These are phyloP conservation scores for Pocillopora meandrina DNA, from an alignment of 92 coral and sea anemone genomes.

Conservation along the genomic window DNA sequence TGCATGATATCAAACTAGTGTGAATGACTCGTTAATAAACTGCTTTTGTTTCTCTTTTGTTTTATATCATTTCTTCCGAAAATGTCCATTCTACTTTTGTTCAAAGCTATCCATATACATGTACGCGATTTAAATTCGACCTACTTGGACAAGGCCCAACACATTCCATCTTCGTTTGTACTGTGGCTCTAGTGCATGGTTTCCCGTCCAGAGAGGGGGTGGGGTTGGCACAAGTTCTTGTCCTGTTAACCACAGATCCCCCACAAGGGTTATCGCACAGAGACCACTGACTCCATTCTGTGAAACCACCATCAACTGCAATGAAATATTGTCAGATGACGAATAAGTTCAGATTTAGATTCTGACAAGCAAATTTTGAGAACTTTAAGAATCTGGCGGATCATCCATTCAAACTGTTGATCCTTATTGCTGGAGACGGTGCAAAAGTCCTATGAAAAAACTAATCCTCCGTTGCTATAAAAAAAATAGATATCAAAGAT, in stretches of 20 bases:
- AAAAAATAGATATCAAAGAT: no score
- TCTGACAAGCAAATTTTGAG: neutral
- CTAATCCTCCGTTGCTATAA: no score
- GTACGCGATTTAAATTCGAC: neutral
- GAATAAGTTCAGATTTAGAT: no score
- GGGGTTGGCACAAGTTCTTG: slow-evolving; percentile 85
- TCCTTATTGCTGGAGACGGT: no score
- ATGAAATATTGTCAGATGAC: neutral
- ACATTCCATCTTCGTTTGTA: slow-evolving; percentile 87
- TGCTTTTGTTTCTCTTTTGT: no score
- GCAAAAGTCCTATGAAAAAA: no score
- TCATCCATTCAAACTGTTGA: no score
- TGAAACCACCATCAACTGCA: slow-evolving; percentile 92
- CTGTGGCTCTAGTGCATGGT: slow-evolving; percentile 64
- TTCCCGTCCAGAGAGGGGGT: slow-evolving; percentile 87
- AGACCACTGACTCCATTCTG: slow-evolving; percentile 99
- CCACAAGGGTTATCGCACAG: slow-evolving; percentile 95
- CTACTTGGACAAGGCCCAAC: slow-evolving; percentile 94
- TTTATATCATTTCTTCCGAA: no score
- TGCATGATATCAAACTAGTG: no score
- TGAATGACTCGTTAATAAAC: no score
- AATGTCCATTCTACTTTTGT: no score
- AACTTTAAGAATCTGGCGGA: no score
- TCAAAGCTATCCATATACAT: neutral
- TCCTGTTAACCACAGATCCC: slow-evolving; percentile 90